Base-by-base conservation (phyloP, 2,888 invertebrate species). In the Hydroisotoma schaefferi region DNA sequence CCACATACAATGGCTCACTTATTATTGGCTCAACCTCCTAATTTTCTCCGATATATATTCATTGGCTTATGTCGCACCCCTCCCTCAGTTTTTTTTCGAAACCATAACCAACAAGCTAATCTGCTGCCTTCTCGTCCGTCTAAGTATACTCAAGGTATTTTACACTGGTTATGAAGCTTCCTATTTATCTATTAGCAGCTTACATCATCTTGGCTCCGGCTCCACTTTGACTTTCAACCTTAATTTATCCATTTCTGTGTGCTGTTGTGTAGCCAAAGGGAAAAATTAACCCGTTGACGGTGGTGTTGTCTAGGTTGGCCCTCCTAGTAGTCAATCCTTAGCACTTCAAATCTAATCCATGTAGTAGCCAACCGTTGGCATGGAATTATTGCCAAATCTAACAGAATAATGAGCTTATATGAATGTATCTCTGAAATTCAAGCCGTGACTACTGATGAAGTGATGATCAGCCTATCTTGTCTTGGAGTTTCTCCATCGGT, bases 1-100 rank as follows among this genome's bases (percentile, higher is more conserved):
- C 67, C 70, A 63, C 66, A 70, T 65, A 68, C 68, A 55, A 63
- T 53, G 63, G 52, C 53, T 52, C 47, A 47, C 58, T 58, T 58
- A 58, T 46, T 46, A 25, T 59, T 52, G 54, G 47, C 40, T 54
- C 54, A 33, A 48, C 59, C 48, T 59, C 44, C 52, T 57, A 46
- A 33, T 52, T 37, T 20, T 37, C 38, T 37, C 22, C 49, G 18
- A 26, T 49, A 49, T 49, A 28, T 40, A 40, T 40, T 46, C 46
- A 46, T 46, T 23, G 26, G 46, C 46, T 40, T 29, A 18, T 28
- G 49, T 49, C 49, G 28, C 49, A 49, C 49, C 49, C 49, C 15
- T 40, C 40, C 40, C 40, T 15, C 15, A 18, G 40, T 40, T 40
- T 18, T 20, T 40, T 33, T 40, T 40, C 15, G 5, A 40, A 15